Conservation (phyloP, 2,888 invertebrate genomes). For the Kuschelorhynchus macadamiae region DNA sequence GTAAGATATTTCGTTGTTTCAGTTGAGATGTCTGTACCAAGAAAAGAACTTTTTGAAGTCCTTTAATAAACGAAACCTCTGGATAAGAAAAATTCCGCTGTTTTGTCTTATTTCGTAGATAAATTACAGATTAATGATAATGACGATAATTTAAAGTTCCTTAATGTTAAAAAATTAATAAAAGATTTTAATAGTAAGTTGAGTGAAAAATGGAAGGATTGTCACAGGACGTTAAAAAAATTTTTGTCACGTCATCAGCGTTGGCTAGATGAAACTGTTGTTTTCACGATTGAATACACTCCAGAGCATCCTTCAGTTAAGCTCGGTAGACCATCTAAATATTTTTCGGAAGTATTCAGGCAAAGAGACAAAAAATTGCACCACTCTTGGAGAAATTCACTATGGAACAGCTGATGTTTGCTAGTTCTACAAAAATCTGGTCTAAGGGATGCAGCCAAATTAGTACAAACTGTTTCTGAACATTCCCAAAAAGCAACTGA, state of each 20-base stretch:
- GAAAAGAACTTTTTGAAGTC: neutral
- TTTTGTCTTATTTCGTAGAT: slow-evolving; percentile 26
- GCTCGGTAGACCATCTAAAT: slow-evolving; percentile 14
- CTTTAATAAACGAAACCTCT: slow-evolving; percentile 15
- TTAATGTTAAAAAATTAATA: neutral
- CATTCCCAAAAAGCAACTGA: slow-evolving; percentile 2
- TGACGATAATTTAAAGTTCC: slow-evolving; percentile 2
- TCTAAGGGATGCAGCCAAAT: slow-evolving; percentile 16
- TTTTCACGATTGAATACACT: slow-evolving; percentile 6
- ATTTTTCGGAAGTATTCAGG: slow-evolving; percentile 12
- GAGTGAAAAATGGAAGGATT: slow-evolving; percentile 27
- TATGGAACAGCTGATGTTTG: slow-evolving; percentile 27
- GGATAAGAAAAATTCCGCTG: slow-evolving; percentile 19
- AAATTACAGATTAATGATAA: neutral
- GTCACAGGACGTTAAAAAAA: slow-evolving; percentile 25
- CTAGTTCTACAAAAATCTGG: slow-evolving; percentile 25
- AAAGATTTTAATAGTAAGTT: slow-evolving; percentile 9
- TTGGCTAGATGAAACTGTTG: slow-evolving; percentile 23
- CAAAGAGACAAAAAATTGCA: slow-evolving; percentile 25
- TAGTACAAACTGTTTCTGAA: neutral
- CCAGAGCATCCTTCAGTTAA: slow-evolving; percentile 5
- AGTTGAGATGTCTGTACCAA: no score
- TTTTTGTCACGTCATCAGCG: slow-evolving; percentile 22
- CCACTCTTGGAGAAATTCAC: slow-evolving; percentile 30
- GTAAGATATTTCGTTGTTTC: no score